phyloP scores from a whole-genome alignment of 2,888 invertebrate species.

The Reticulitermes lucifugus region DNA sequence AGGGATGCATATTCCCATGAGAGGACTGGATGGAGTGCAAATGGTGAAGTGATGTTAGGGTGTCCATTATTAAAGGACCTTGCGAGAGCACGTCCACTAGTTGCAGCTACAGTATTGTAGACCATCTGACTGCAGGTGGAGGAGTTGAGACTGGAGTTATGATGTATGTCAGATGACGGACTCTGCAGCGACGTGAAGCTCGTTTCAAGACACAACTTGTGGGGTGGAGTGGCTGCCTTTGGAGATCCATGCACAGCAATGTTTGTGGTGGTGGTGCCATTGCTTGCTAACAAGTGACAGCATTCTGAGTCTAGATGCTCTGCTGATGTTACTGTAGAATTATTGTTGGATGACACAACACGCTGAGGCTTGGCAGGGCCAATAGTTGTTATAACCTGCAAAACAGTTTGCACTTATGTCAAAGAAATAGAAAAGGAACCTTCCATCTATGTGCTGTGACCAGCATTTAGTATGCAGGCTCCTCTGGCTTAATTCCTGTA shows the following conservation, averaged over 20 bases:
- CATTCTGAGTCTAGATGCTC: conserved; percentile 60
- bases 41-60: conserved; percentile 50
- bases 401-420: conserved; percentile 43
- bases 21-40: conserved; percentile 54
- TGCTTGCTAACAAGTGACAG: conserved; percentile 55
- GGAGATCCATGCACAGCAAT: conserved; percentile 59
- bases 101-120: neutral
- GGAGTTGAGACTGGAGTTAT: conserved; percentile 60
- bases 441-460: no score
- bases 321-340: conserved; percentile 58
- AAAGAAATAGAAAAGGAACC: neutral
- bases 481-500: no score
- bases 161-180: conserved; percentile 59
- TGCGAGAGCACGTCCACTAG: conserved; percentile 56
- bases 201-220: conserved; percentile 77
- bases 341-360: conserved; percentile 58
- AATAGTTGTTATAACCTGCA: conserved; percentile 80
- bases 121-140: conserved; percentile 46
- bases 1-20: conserved; percentile 67
- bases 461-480: no score
- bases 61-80: neutral
- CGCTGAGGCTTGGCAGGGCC: conserved; percentile 85
- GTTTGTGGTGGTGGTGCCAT: conserved; percentile 3
- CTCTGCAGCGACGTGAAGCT: conserved; percentile 79
- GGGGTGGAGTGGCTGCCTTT: conserved; percentile 64